Percentiles rank a stretch among this genome's conserved stretches.
Evolutionary conservation across 2,888 invertebrate species (phyloP).

Genomic region (Deilephila porcellus): DNA sequence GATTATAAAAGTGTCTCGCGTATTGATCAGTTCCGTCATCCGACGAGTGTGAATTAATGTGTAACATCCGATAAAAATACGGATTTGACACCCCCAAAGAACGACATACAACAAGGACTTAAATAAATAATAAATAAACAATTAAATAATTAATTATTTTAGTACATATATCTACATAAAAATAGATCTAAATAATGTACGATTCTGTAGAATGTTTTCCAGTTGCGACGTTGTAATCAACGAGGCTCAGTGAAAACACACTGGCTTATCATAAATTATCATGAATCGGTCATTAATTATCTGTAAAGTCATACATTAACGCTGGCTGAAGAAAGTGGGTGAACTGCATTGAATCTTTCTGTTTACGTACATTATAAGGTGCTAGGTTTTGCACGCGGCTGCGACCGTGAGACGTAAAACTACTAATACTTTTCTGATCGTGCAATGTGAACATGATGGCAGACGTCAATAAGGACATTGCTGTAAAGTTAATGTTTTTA

Average conservation of each 20-base stretch:
- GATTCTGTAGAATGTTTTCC: neutral
- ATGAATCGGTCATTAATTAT: conserved; percentile 2
- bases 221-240: neutral
- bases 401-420: neutral
- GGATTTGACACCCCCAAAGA: too few species aligned
- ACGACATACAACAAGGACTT: too few species aligned
- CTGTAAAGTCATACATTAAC: neutral
- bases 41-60: too few species aligned
- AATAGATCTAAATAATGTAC: too few species aligned
- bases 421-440: neutral
- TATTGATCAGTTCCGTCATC: too few species aligned
- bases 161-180: too few species aligned
- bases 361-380: neutral
- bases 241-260: neutral
- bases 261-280: conserved; percentile 15
- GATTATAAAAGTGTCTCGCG: too few species aligned
- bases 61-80: too few species aligned
- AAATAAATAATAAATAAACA: too few species aligned
- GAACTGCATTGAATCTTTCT: neutral
- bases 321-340: conserved; percentile 15
- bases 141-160: too few species aligned
- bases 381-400: neutral
- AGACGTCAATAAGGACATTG: too few species aligned
- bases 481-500: too few species aligned
- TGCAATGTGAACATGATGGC: neutral